Conservation (phyloP, 2,888 invertebrate species). For the Heliconius erato region DNA sequence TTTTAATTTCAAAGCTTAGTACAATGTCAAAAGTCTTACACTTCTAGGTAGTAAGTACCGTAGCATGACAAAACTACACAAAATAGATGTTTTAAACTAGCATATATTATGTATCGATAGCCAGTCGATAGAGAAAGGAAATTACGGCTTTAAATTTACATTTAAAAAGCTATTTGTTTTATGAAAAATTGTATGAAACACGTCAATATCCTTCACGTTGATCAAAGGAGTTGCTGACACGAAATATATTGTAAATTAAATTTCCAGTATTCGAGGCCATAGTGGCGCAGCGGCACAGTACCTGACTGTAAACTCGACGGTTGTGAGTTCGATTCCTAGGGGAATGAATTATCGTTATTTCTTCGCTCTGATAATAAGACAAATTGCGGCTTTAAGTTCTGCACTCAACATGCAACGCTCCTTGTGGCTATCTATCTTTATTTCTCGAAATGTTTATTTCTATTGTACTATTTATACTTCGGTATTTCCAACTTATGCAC, state of each 20-base stretch:
- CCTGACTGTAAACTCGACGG: too few relatives aligned
- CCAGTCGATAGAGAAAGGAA: conserved; percentile 4
- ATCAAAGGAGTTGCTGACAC: neutral
- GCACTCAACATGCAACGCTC: too few relatives aligned
- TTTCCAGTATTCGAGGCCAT: neutral
- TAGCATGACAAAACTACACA: neutral
- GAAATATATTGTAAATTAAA: neutral
- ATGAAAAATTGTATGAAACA: neutral
- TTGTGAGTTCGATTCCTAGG: too few relatives aligned
- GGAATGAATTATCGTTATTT: too few relatives aligned
- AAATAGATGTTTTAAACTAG: neutral
- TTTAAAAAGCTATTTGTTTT: conserved; percentile 9
- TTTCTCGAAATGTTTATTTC: too few relatives aligned
- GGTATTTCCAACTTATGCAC: too few relatives aligned
- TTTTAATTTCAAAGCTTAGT: neutral
- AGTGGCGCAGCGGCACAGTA: too few relatives aligned
- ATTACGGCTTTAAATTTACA: neutral
- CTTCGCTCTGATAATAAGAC: too few relatives aligned
- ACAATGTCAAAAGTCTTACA: neutral
- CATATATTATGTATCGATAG: neutral
- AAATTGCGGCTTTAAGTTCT: too few relatives aligned
- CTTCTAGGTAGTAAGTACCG: neutral
- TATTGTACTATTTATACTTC: too few relatives aligned
- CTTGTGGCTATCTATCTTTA: too few relatives aligned
- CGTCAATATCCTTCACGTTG: conserved; percentile 3